These are phyloP conservation scores for Isurus oxyrinchus DNA, from an alignment of 2,113 vertebrate genomes.

Conservation along the genomic window DNA sequence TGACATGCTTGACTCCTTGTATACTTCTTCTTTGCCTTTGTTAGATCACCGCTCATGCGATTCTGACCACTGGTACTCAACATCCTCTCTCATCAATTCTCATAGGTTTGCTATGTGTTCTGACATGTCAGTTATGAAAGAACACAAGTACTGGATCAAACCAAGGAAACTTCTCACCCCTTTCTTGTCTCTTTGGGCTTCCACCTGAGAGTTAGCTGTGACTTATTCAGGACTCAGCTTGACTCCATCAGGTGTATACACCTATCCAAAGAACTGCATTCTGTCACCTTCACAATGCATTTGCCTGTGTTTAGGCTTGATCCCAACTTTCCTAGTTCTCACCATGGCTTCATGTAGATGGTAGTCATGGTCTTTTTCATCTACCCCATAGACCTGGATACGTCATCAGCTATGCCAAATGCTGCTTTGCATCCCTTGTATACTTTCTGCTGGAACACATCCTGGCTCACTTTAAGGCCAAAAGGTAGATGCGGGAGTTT, in stretches of 20 bases:
- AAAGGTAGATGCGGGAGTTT: background rate
- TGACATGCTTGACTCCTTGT: background rate
- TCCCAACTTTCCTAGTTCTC: background rate
- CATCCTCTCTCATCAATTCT: background rate
- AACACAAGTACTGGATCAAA: background rate
- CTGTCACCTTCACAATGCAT: background rate
- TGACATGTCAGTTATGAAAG: background rate
- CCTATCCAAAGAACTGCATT: background rate
- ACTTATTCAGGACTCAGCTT: background rate
- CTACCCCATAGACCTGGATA: background rate
- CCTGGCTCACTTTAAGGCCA: background rate
- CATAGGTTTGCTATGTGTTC: background rate
- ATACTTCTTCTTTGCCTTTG: background rate
- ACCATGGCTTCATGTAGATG: background rate
- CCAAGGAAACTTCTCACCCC: background rate
- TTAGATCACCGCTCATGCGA: background rate
- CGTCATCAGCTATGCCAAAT: background rate
- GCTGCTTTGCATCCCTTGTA: background rate
- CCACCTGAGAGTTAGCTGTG: background rate
- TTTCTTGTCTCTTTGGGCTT: background rate
- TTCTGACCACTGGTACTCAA: background rate
- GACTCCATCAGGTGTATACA: background rate
- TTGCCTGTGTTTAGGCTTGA: background rate
- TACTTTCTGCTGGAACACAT: background rate
- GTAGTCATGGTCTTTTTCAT: background rate